A percentile compares a stretch with the other conserved stretches of the same genome.
These are phyloP conservation scores for Trichosurus vulpecula DNA, from an alignment of 2,797 vertebrate genomes.

Conservation along the genomic window DNA sequence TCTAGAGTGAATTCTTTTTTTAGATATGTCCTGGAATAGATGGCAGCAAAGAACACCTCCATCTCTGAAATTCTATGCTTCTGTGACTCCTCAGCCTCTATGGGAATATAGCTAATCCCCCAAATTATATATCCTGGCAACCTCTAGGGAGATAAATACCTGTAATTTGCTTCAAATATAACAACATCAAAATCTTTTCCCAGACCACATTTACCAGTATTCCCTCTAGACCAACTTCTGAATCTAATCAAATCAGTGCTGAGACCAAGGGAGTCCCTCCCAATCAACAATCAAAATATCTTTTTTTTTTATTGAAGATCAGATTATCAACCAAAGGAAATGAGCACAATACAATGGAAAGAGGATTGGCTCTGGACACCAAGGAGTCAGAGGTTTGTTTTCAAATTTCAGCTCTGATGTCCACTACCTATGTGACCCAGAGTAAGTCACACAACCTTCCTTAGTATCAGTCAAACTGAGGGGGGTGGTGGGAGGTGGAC, in stretches of 20 bases:
- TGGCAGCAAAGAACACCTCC: not conserved
- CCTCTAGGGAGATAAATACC: not conserved
- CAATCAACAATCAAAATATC: not conserved
- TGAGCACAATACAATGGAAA: not conserved
- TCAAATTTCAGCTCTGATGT: not conserved
- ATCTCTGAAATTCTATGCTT: not conserved
- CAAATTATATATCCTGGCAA: not conserved
- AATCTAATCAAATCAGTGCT: not conserved
- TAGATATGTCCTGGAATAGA: not conserved
- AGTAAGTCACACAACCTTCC: not conserved
- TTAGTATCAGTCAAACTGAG: not conserved
- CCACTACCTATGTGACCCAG: not conserved
- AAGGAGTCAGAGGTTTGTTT: not conserved
- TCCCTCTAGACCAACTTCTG: not conserved
- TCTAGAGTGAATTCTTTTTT: not conserved
- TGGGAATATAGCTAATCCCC: not conserved
- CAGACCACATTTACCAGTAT: not conserved
- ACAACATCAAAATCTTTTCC: not conserved
- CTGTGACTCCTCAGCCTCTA: not conserved
- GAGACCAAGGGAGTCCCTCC: not conserved
- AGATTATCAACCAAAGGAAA: not conserved
- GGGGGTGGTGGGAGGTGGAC: fast-evolving
- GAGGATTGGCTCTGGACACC: not conserved
- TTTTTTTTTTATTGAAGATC: not conserved
- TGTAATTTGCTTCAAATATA: not conserved